Conservation (phyloP, 2,113 vertebrate species). For the Saccopteryx leptura region DNA sequence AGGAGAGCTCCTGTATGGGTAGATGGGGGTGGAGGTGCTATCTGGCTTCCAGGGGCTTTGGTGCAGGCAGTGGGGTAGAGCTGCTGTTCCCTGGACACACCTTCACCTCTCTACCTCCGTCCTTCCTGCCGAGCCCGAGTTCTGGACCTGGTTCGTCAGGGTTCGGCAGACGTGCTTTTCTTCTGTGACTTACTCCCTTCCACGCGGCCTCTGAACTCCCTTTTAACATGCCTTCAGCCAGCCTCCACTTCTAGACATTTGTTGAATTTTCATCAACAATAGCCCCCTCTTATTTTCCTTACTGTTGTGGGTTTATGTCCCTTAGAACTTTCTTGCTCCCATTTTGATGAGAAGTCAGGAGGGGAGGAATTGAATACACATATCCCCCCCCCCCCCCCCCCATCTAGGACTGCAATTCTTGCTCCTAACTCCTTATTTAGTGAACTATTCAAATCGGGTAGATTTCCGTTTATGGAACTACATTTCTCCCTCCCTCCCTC, state of each 20-base stretch:
- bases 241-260: background rate
- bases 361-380: background rate
- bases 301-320: background rate
- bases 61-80: background rate
- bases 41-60: background rate
- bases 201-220: background rate
- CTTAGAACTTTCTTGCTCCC: background rate
- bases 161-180: background rate
- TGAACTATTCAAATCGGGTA: background rate
- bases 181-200: background rate
- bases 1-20: background rate
- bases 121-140: background rate
- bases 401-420: background rate
- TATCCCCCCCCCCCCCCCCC: background rate
- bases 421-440: background rate
- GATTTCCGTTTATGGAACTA: background rate
- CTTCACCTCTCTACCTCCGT: background rate
- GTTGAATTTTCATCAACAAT: background rate
- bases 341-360: background rate
- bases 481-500: background rate
- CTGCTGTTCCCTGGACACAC: accelerated
- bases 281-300: background rate
- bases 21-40: background rate
- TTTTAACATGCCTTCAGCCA: too few relatives aligned
- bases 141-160: too few relatives aligned